These are phyloP conservation scores for Polypedilum vanderplanki DNA, from an alignment of 1,140 invertebrate genomes.

Conservation along the genomic window DNA sequence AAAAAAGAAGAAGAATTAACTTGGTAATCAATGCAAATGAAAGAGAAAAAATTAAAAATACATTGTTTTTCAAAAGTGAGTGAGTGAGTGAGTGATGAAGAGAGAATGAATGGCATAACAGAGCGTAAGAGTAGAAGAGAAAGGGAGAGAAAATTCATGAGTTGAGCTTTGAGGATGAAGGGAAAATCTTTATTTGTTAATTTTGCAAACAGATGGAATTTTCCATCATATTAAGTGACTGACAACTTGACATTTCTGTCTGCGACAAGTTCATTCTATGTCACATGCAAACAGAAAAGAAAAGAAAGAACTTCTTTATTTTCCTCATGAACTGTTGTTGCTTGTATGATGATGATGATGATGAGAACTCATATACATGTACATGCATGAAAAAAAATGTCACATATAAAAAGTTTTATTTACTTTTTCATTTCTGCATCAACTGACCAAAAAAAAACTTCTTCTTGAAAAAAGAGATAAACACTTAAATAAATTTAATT, in stretches of 20 bases:
- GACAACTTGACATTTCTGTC: constrained; percentile 26
- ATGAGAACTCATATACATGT: neutral
- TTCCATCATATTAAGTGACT: constrained; percentile 26
- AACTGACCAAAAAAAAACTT: too few relatives aligned
- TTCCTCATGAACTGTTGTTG: neutral
- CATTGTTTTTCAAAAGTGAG: neutral
- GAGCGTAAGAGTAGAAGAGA: constrained; percentile 10
- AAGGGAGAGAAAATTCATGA: neutral
- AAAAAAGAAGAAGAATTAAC: neutral
- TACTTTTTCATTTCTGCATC: too few relatives aligned
- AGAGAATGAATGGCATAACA: constrained; percentile 5
- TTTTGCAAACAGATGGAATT: constrained; percentile 25
- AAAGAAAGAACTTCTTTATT: constrained; percentile 1
- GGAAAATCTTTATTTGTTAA: constrained; percentile 22
- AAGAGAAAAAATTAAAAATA: neutral
- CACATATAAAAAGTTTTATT: neutral
- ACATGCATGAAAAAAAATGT: neutral
- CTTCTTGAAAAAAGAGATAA: too few relatives aligned
- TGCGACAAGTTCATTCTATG: constrained; percentile 26
- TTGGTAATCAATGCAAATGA: constrained; percentile 5
- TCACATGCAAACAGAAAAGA: constrained; percentile 22
- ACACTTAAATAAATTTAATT: too few relatives aligned
- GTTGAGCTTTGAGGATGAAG: neutral
- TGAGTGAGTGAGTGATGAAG: neutral
- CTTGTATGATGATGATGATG: neutral